phyloP scores from a whole-genome alignment of 2,113 vertebrate species.

The Enhydra lutris region DNA sequence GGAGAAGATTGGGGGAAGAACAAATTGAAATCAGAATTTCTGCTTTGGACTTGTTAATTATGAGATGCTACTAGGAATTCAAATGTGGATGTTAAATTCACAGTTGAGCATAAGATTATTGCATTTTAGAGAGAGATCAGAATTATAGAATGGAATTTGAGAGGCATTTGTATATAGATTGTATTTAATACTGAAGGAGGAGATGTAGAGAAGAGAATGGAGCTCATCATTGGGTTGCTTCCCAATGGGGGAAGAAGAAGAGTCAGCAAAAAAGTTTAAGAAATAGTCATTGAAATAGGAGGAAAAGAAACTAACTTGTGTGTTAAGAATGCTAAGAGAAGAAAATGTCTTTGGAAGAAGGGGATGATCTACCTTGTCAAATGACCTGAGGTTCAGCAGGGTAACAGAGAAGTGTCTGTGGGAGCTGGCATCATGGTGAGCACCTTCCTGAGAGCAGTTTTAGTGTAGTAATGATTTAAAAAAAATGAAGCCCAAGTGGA shows the following conservation, averaged over 20 bases:
- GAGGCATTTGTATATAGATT: not conserved
- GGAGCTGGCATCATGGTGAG: not conserved
- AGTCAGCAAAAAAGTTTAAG: not conserved
- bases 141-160: not conserved
- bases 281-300: not conserved
- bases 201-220: not conserved
- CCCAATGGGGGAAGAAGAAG: not conserved
- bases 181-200: not conserved
- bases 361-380: not conserved
- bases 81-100: not conserved
- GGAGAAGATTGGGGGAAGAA: not conserved
- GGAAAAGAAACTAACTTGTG: not conserved
- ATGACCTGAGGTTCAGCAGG: not conserved
- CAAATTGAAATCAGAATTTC: not conserved
- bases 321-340: not conserved
- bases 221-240: not conserved
- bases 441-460: not conserved
- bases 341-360: not conserved
- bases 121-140: not conserved
- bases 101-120: not conserved
- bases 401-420: not conserved
- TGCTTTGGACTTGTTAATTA: not conserved
- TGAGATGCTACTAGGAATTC: not conserved
- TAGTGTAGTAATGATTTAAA: not conserved
- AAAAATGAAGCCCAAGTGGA: not conserved